A percentile compares a stretch with the other conserved stretches of the same genome.
Conservation (phyloP, 2,888 invertebrate species). For the Prionchulus punctatus region DNA sequence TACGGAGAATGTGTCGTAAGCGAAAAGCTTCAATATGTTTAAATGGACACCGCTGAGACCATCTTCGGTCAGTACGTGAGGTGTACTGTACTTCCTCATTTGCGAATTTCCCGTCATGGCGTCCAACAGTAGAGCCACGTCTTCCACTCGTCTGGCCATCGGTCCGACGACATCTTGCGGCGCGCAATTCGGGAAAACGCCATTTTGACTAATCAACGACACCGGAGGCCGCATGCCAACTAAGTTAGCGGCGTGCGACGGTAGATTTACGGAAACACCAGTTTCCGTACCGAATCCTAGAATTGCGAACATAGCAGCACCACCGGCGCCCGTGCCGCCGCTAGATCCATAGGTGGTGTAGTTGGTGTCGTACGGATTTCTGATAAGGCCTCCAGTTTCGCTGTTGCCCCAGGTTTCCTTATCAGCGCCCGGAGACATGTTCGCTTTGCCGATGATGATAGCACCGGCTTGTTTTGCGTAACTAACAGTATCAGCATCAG, state of each 20-base stretch:
- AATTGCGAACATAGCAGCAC: constrained; percentile 1
- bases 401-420: constrained; percentile 1
- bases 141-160: neutral
- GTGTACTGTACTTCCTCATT: neutral
- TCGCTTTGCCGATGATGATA: neutral
- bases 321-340: neutral
- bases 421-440: neutral
- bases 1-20: too few species aligned
- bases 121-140: neutral
- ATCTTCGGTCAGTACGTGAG: neutral
- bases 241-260: neutral
- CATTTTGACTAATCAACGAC: neutral
- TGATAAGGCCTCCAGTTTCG: neutral
- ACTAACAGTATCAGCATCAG: neutral
- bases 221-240: constrained; percentile 2
- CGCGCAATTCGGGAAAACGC: neutral
- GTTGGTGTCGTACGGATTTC: neutral
- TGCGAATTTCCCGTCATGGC: neutral
- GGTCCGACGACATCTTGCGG: neutral
- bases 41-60: neutral
- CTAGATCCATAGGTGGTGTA: constrained; percentile 2
- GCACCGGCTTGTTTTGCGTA: neutral
- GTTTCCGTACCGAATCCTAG: neutral
- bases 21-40: neutral
- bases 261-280: neutral